phyloP scores from a whole-genome alignment of 2,797 vertebrate genomes.

The Mus minutoides region DNA sequence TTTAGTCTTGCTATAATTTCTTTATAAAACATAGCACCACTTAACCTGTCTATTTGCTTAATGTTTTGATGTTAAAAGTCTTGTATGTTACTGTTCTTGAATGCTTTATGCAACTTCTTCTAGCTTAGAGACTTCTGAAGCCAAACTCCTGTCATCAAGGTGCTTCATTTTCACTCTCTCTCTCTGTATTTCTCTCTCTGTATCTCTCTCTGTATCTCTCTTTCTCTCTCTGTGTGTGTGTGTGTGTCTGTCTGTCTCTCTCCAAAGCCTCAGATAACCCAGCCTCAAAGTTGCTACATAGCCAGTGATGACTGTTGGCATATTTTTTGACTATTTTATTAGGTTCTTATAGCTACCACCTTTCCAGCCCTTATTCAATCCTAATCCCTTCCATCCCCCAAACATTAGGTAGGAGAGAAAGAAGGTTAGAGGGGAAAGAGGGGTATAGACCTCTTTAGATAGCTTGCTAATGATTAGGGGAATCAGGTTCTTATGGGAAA shows the following conservation, averaged over 20 bases:
- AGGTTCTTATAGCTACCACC: neutral
- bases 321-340: neutral
- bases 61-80: neutral
- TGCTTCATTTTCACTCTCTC: neutral
- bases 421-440: neutral
- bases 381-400: neutral
- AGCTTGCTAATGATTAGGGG: neutral
- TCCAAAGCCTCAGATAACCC: neutral
- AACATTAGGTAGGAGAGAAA: neutral
- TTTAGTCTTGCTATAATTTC: neutral
- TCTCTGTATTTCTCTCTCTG: neutral
- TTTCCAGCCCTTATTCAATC: neutral
- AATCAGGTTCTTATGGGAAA: neutral
- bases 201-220: neutral
- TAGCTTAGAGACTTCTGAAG: neutral
- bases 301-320: neutral
- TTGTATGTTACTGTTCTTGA: neutral
- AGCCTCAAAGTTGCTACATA: neutral
- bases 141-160: neutral
- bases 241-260: neutral
- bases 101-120: neutral
- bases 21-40: neutral
- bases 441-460: neutral
- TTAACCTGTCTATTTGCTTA: neutral
- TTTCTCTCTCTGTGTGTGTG: neutral